These are phyloP conservation scores for Dastarcus helophoroides DNA, from an alignment of 2,888 invertebrate species.

Conservation along the genomic window DNA sequence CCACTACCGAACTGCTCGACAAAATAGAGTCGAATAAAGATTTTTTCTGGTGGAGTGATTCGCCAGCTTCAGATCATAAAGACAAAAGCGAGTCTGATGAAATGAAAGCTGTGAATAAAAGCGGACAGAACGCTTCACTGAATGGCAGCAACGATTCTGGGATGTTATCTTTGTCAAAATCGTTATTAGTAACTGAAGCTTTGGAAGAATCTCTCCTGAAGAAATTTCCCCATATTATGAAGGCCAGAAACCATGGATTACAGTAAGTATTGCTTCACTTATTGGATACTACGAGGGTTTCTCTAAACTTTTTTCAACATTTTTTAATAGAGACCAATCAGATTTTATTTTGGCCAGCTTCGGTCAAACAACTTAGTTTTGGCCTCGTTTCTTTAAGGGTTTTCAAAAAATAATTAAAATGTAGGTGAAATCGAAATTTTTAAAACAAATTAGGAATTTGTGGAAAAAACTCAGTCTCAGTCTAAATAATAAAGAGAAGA, in stretches of 20 bases:
- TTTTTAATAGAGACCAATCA: not conserved
- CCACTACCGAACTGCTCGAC: constrained; percentile 52
- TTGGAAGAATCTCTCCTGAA: constrained; percentile 34
- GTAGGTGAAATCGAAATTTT: too few species aligned
- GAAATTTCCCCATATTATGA: constrained; percentile 50
- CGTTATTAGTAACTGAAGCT: constrained; percentile 28
- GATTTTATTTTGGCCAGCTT: constrained; percentile 8
- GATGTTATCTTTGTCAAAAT: constrained; percentile 11
- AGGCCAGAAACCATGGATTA: constrained; percentile 56
- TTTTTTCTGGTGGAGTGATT: constrained; percentile 25
- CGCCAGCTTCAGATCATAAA: constrained; percentile 4
- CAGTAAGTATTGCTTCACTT: constrained; percentile 47
- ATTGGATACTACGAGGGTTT: too few species aligned
- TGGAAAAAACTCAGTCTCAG: too few species aligned
- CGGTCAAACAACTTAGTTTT: too few species aligned
- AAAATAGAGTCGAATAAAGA: constrained; percentile 27
- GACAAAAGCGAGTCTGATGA: constrained; percentile 6
- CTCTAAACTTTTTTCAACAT: too few species aligned
- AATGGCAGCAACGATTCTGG: constrained; percentile 11
- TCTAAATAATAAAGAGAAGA: too few species aligned
- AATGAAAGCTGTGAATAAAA: too few species aligned
- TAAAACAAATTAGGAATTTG: too few species aligned
- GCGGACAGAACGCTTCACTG: constrained; percentile 14
- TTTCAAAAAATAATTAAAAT: too few species aligned
- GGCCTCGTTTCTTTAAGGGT: too few species aligned